A percentile compares a stretch with the other conserved stretches of the same genome.
Conservation (phyloP, 1,140 invertebrate genomes). For the Drosophila baimaii region DNA sequence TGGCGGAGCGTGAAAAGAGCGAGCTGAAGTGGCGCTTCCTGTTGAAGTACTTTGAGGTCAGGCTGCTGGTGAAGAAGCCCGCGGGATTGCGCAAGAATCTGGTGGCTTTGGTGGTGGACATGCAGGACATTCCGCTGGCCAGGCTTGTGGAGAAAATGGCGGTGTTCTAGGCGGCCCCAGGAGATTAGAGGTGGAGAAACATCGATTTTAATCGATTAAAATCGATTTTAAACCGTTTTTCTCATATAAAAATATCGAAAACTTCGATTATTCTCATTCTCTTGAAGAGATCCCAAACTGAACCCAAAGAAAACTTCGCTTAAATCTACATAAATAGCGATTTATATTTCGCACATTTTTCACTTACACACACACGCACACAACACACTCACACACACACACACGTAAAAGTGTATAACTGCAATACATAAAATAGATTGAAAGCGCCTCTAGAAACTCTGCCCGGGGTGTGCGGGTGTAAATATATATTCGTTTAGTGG, state of each 20-base stretch:
- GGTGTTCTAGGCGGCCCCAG: slow-evolving; percentile 42
- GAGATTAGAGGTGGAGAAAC: too few relatives aligned
- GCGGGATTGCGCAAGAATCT: slow-evolving; percentile 52
- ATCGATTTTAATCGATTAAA: too few relatives aligned
- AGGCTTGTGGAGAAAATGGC: slow-evolving; percentile 50
- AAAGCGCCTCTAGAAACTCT: slow-evolving; percentile 34
- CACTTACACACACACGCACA: slow-evolving; percentile 21
- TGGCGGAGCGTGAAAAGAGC: slow-evolving; percentile 69
- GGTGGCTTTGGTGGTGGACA: slow-evolving; percentile 60
- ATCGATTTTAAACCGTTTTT: too few relatives aligned
- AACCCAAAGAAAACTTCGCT: not conserved
- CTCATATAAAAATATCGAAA: too few relatives aligned
- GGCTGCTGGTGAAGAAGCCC: slow-evolving; percentile 84
- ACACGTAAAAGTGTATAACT: slow-evolving; percentile 51
- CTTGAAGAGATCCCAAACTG: too few relatives aligned
- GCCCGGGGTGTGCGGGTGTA: slow-evolving; percentile 2
- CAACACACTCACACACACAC: slow-evolving; percentile 10
- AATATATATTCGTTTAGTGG: slow-evolving; percentile 8
- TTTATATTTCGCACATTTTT: slow-evolving; percentile 54
- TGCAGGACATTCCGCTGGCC: slow-evolving; percentile 45
- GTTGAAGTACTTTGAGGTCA: slow-evolving; percentile 85
- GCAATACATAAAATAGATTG: slow-evolving; percentile 44
- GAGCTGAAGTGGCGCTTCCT: slow-evolving; percentile 86
- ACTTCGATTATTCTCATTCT: too few relatives aligned
- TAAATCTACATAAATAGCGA: slow-evolving; percentile 49